Base-by-base conservation (phyloP, 2,888 invertebrate species). In the Agrochola litura region DNA sequence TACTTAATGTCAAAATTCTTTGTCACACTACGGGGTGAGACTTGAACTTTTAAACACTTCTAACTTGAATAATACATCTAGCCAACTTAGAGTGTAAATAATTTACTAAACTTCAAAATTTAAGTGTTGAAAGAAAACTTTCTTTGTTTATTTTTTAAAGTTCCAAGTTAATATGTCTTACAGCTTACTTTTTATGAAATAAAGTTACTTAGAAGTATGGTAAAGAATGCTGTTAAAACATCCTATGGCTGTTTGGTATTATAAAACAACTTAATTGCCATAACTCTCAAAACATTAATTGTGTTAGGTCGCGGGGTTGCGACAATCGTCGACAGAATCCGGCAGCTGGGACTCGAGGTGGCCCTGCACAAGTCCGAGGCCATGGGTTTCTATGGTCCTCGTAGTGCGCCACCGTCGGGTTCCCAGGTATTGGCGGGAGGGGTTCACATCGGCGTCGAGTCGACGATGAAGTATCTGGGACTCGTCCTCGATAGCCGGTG, bases 1-100 rank as follows among this genome's bases (percentile, higher is more conserved):
- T 73, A 79, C 73, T 79, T 77, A 69, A 72, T 73, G 81, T 85
- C 75, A 52, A 77, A 87, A 86, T 79, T 74, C 68, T 79, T 83
- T 72, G 56, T 76, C 74, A 77, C 81, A 60, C n/a, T 49, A 66
- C 64, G 52, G 41, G 58, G 76, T 63, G 56, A 75, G 49, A 81
- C 77, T 81, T 75, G 54, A 64, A 86, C 66, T 88, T 85, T 81
- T 41, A 66, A 83, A 73, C 25, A 76, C 73, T 82, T 64, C 16
- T 69, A 66, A 69, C 76, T 86, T 79, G 52, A 79, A 83, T 66
- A 77, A 63, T 81, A 78, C 74, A 68, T 64, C 56, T 41, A 46
- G 41, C 25, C 72, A 75, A 83, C 77, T 77, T 69, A 76, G 5
- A 56, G 69, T 61, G 63, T 79, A 86, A 85, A 83, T 83, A 81